Evolutionary conservation across 2,797 vertebrate species (phyloP).

Genomic region (Spea hammondii): DNA sequence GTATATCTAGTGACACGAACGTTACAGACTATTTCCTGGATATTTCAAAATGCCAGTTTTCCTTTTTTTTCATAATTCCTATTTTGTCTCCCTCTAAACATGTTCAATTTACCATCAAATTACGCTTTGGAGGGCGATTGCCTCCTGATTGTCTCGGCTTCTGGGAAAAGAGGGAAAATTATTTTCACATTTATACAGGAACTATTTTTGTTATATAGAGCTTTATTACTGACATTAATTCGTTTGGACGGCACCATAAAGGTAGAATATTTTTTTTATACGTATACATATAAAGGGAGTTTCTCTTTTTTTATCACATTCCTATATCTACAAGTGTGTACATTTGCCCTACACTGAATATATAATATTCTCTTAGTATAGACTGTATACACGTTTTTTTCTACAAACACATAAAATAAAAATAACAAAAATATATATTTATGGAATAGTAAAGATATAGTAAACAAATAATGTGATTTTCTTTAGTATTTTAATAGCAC

Average conservation of each 20-base stretch:
- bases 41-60: too few species aligned
- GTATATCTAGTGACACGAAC: too few species aligned
- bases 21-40: too few species aligned
- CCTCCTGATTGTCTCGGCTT: too few species aligned
- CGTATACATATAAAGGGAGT: too few species aligned
- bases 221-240: background rate
- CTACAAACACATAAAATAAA: constrained; percentile 53
- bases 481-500: constrained; percentile 73
- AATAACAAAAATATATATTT: constrained; percentile 65
- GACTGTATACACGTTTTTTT: constrained; percentile 31
- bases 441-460: constrained; percentile 68
- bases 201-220: background rate
- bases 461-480: constrained; percentile 60
- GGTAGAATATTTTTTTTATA: background rate
- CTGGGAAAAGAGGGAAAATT: background rate
- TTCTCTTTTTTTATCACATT: background rate
- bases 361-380: constrained; percentile 38
- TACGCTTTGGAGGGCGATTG: background rate
- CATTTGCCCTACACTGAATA: constrained; percentile 23
- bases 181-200: background rate
- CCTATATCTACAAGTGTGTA: background rate
- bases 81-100: too few species aligned
- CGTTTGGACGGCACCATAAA: background rate
- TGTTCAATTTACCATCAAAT: background rate
- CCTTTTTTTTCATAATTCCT: too few species aligned